Base-by-base conservation (phyloP, 2,888 invertebrate genomes). In the Drosophila stalkeri region DNA sequence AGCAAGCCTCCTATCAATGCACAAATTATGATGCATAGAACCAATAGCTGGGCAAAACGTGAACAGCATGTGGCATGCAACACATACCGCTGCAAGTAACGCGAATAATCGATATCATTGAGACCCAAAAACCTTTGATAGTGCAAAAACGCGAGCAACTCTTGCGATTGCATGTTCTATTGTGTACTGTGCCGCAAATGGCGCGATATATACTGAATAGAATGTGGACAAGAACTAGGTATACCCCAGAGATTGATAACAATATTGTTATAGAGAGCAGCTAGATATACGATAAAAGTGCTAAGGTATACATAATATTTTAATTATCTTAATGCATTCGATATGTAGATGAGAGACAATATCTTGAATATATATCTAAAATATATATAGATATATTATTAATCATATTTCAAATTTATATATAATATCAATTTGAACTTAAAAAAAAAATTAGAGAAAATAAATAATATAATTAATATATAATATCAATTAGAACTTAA, bases 81-180 rank as follows among this genome's bases (percentile, higher is more conserved):
- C 16, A 60, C 56, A 56, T 65, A 74, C 14, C 55, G 37, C n/a
- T 65, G 64, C 46, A 55, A 51, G 51, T 39, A 18, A 23, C 4
- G 51, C 4, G 64, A 75, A 35, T 59, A 79, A 3, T 51, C 37
- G 18, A 76, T 49, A 46, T 74, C 18, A 18, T 37, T 62, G n/a
- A 79, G 39, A 16, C 79, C 80, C 37, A 77, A 49, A 27, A 35
- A 60, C 0, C 79, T 64, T 12, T 77, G 79, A n/a, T 74, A 79
- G 27, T 39, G 33, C 43, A 78, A 12, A 27, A 39, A 33, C 1
- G 27, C 18, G 9, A 77, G 12, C 14, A 62, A 44, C 35, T 7
- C 52, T 33, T 41, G 31, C 1, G 27, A 6, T n/a, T 44, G 46
- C 31, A 61, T 37, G 20, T 3, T 3, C 35, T 20, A 18, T 23